Percentiles rank a stretch among this genome's conserved stretches.
phyloP scores from a whole-genome alignment of 2,888 invertebrate species.

The Eupithecia centaureata region DNA sequence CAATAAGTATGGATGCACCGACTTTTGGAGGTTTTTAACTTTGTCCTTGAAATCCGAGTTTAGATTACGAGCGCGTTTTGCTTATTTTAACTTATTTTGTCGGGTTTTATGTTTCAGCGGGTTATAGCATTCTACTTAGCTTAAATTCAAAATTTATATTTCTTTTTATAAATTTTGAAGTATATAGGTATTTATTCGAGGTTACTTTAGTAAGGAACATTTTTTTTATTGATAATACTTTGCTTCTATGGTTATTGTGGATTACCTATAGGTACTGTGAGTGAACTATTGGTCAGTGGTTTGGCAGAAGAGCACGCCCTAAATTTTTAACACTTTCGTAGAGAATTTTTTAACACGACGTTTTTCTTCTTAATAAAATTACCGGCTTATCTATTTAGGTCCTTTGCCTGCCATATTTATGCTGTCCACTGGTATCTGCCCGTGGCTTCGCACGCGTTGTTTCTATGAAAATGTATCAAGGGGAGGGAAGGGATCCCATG shows the following conservation, averaged over 20 bases:
- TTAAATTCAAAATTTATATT: slow-evolving; percentile 13
- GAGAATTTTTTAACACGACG: background rate
- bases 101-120: slow-evolving; percentile 13
- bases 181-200: background rate
- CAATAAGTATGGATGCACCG: slow-evolving; percentile 77
- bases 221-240: background rate
- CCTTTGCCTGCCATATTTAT: too few relatives aligned
- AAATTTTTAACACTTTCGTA: background rate
- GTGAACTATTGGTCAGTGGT: background rate
- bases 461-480: too few relatives aligned
- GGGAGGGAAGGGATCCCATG: too few relatives aligned
- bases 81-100: slow-evolving; percentile 34
- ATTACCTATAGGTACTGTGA: background rate
- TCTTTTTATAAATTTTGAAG: background rate
- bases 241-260: background rate
- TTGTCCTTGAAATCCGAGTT: slow-evolving; percentile 82
- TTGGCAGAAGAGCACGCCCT: too few relatives aligned
- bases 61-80: slow-evolving; percentile 67
- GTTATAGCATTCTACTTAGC: slow-evolving; percentile 8
- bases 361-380: too few relatives aligned
- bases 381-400: too few relatives aligned
- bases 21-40: slow-evolving; percentile 73
- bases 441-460: too few relatives aligned
- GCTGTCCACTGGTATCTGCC: too few relatives aligned
- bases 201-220: background rate